phyloP scores from a whole-genome alignment of 2,797 vertebrate genomes.

The Pitangus sulphuratus region DNA sequence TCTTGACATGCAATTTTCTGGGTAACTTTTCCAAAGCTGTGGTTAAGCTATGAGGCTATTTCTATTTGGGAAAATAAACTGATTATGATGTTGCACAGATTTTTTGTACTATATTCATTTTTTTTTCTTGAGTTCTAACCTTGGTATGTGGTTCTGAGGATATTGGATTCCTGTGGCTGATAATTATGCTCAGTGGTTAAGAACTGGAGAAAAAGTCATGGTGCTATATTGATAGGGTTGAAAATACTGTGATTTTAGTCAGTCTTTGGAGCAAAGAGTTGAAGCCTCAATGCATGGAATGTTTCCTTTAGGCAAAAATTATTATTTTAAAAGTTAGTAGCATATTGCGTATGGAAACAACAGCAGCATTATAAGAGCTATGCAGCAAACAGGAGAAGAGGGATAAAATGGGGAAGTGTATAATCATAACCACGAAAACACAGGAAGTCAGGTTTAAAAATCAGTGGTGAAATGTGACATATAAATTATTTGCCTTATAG shows the following conservation, averaged over 20 bases:
- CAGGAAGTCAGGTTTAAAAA: not conserved
- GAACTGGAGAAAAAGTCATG: not conserved
- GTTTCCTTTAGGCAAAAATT: not conserved
- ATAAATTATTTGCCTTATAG: not conserved
- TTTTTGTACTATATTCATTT: constrained; percentile 6
- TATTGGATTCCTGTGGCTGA: not conserved
- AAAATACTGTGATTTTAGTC: not conserved
- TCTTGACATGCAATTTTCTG: constrained; percentile 72
- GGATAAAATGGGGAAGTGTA: not conserved
- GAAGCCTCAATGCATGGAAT: not conserved
- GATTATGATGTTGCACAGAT: constrained; percentile 33
- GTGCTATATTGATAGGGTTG: not conserved
- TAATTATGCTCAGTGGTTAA: not conserved
- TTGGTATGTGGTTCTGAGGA: not conserved
- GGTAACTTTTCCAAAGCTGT: constrained; percentile 60
- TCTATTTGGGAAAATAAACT: constrained; percentile 62
- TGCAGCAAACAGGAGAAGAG: not conserved
- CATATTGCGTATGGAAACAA: not conserved
- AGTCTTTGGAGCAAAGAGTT: not conserved
- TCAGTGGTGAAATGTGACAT: not conserved
- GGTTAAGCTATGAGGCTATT: constrained; percentile 52
- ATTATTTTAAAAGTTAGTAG: not conserved
- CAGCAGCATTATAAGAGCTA: not conserved
- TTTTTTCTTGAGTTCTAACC: not conserved
- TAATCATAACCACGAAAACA: not conserved